Base-by-base conservation (phyloP, 2,888 invertebrate genomes). In the Muscina levida region DNA sequence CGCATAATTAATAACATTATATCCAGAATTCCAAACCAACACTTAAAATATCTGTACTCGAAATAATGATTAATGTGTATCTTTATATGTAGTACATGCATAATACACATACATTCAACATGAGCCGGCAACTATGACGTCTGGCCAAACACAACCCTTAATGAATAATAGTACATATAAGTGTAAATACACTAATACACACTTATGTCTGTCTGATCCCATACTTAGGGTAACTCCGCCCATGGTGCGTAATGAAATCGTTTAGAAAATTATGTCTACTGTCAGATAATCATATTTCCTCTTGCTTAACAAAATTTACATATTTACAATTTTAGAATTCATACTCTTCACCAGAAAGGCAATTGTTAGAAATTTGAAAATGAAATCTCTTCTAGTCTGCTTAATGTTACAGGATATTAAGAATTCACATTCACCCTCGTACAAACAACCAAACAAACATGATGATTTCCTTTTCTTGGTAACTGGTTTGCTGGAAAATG, bases 381-480 rank as follows among this genome's bases (percentile, higher is more conserved):
- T 65, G 48, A 70, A 70, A 79, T 76, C 68, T 72, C 72, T 76
- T 76, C 72, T 72, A 65, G 42, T 72, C 72, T 79, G 62, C 65
- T 65, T 59, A 57, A 70, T 66, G 78, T 79, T 79, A 85, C 87
- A 88, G 88, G 87, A 88, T 88, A 88, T 88, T 87, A 85, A 84
- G 85, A 81, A 81, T 46, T 44, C 42, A 68, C 19, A 42, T 15
- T 37, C 37, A 39, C 17, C 31, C 31, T 15, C 57, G 4, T 22
- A 22, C 42, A 10, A 6, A 19, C 17, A 39, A 2, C 8, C 31
- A 56, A 3, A 56, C 15, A 57, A 6, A 22, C 22, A 72, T 42
- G 22, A 72, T 42, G 22, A 44, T 51, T 31, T 24, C 53, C 46
- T 74, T 8, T 3, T 57, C 44, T 59, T 68, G 53, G 22, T 65